Evolutionary conservation across 23 tunicate genomes (phyloP), one percentile per base, ranked within the genome.

Genomic region (Phallusia fumigata): DNA sequence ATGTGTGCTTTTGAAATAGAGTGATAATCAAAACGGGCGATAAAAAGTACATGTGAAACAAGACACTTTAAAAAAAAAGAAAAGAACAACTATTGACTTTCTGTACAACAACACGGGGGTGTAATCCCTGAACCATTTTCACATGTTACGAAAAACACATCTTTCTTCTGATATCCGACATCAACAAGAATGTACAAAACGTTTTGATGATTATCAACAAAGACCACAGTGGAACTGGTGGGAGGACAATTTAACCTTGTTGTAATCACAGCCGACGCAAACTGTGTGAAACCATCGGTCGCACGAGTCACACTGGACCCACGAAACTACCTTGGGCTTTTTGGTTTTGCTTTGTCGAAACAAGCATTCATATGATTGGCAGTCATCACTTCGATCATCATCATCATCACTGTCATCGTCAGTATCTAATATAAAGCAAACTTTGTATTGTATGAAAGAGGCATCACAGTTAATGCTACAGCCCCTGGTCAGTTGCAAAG

Each of bases 221-320:
- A 64, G 65, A 18, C 84, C 89, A 47, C 95, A 90, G 24, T 81
- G 81, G 74, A 90, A 90, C 53, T 90, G 82, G 33, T 74, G 58
- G 33, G 76, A 45, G 10, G 44, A 11, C 31, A 51, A 33, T 33
- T 77, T 81, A 18, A 90, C 89, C 33, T 65, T 52, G 80, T 90
- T 76, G 53, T 90, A 90, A 53, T 90, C 88, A 69, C 95, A 90
- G 33, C 95, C 95, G 36, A 90, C 89, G 64, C 95, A 90, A 11
- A 65, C 64, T 22, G 95, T 90, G 58, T 90, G 95, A 69, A 35
- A 90, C 95, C 95, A 90, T 51, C 81, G 76, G 89, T 90, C 95
- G 65, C 95, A 90, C 31, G 76, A 45, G 74, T 90, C 95, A 65
- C 95, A 90, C 36, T 90, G 95, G 10, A 90, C 95, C 95, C 95